Evolutionary conservation across 2,797 vertebrate species (phyloP).

Genomic region (Alfaro cultratus): DNA sequence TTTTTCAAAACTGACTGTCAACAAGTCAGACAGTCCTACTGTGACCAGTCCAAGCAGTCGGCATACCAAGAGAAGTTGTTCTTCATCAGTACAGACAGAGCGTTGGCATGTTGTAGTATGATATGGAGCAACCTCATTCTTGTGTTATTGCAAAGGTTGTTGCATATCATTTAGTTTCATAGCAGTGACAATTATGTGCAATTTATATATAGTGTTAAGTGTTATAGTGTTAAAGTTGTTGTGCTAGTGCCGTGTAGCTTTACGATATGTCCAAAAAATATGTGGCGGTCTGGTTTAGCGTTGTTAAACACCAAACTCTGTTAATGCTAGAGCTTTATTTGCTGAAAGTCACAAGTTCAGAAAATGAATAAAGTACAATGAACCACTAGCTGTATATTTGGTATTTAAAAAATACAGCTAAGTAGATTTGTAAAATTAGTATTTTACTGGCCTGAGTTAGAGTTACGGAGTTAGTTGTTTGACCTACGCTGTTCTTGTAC

Average conservation of each 20-base stretch:
- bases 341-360: not conserved
- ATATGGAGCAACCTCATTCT: not conserved
- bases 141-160: not conserved
- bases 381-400: not conserved
- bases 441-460: not conserved
- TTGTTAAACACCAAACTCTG: not conserved
- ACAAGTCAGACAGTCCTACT: not conserved
- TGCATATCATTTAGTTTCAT: not conserved
- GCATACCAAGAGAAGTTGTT: not conserved
- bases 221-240: not conserved
- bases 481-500: not conserved
- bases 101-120: not conserved
- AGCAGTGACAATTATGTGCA: not conserved
- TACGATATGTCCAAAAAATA: not conserved
- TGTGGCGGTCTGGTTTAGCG: not conserved
- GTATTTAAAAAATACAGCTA: not conserved
- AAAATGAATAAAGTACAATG: not conserved
- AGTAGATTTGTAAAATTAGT: not conserved
- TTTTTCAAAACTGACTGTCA: not conserved
- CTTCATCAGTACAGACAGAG: not conserved
- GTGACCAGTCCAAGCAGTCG: not conserved
- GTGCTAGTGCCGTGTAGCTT: not conserved
- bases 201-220: not conserved
- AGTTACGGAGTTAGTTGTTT: not conserved
- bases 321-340: not conserved